Evolutionary conservation across 2,113 vertebrate species (phyloP).

Genomic region (Alouatta palliata): DNA sequence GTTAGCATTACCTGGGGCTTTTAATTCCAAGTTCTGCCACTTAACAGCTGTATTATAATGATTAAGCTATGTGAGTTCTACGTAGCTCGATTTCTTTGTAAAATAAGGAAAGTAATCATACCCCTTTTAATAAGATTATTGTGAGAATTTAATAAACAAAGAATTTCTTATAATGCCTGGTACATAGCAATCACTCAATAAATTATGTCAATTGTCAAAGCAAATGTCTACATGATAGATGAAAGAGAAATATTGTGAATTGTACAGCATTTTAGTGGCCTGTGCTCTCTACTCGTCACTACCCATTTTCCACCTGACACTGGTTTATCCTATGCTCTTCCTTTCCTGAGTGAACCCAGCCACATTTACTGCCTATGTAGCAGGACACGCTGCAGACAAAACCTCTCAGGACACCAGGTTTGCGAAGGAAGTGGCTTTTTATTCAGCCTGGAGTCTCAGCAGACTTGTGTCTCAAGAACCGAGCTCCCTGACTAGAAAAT

Average conservation of each 20-base stretch:
- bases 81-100: background rate
- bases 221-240: background rate
- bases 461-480: too few relatives aligned
- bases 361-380: too few relatives aligned
- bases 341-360: background rate
- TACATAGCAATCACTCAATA: background rate
- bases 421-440: too few relatives aligned
- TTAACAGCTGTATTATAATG: background rate
- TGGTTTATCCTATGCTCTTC: fast-evolving
- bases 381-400: too few relatives aligned
- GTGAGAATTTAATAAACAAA: background rate
- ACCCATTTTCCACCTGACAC: fast-evolving
- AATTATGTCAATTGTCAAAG: background rate
- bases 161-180: background rate
- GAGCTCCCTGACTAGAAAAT: too few relatives aligned
- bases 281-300: fast-evolving
- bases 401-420: too few relatives aligned
- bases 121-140: background rate
- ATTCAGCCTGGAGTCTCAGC: too few relatives aligned
- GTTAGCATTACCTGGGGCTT: background rate
- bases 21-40: background rate
- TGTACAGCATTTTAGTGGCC: too few relatives aligned
- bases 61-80: background rate
- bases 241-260: background rate
- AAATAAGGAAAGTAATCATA: background rate